A percentile compares a stretch with the other conserved stretches of the same genome.
Conservation (phyloP, 2,113 vertebrate species). For the Propithecus coquereli region DNA sequence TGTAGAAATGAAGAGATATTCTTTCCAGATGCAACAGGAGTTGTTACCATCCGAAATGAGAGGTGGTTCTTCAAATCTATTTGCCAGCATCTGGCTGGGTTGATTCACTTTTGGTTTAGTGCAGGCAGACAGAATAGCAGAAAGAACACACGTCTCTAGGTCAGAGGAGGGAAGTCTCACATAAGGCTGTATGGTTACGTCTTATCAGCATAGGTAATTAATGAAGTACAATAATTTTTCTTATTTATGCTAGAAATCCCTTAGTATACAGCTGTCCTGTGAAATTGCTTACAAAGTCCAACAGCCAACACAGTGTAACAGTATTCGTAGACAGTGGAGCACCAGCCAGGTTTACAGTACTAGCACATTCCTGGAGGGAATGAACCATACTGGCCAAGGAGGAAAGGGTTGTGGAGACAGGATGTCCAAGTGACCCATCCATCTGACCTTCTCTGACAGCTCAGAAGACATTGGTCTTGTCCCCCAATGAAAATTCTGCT, state of each 20-base stretch:
- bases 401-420: not conserved
- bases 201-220: not conserved
- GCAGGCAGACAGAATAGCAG: not conserved
- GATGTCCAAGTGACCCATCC: rapidly evolving
- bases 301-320: not conserved
- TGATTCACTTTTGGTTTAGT: not conserved
- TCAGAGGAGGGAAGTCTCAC: not conserved
- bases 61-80: not conserved
- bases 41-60: not conserved
- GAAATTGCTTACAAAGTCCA: not conserved
- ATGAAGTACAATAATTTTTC: not conserved
- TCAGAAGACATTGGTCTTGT: not conserved
- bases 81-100: not conserved
- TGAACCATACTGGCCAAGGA: not conserved
- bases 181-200: not conserved
- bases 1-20: not conserved
- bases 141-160: not conserved
- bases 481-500: not conserved
- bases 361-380: not conserved
- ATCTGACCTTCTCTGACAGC: not conserved
- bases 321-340: too few relatives aligned
- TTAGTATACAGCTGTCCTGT: not conserved
- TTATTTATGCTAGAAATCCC: not conserved
- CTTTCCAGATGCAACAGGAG: not conserved
- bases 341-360: not conserved